These are phyloP conservation scores for Passerculus sandwichensis DNA, from an alignment of 2,797 vertebrate genomes.

Conservation along the genomic window DNA sequence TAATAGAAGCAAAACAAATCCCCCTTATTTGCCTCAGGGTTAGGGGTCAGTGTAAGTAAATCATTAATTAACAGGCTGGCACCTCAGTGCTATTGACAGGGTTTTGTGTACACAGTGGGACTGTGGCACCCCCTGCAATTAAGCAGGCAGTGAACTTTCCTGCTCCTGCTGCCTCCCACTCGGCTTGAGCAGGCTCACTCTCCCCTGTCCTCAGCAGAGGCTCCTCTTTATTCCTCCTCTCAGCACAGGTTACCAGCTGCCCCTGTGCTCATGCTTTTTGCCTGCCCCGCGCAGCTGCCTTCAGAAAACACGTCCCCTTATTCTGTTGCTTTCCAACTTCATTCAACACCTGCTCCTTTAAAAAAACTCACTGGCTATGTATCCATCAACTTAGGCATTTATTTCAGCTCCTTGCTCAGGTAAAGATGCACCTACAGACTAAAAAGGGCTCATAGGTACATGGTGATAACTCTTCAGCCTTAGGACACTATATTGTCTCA, in stretches of 20 bases:
- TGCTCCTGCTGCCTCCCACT: background rate
- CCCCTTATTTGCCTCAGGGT: conserved; percentile 79
- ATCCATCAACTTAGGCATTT: background rate
- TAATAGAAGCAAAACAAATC: conserved; percentile 79
- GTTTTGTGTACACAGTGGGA: conserved; percentile 76
- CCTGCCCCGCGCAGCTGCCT: background rate
- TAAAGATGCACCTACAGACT: background rate
- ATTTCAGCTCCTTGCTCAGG: background rate
- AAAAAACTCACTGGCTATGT: background rate
- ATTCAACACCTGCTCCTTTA: background rate
- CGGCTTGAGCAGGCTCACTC: background rate
- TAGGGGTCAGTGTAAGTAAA: conserved; percentile 80
- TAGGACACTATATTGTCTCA: background rate
- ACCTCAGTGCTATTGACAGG: conserved; percentile 77
- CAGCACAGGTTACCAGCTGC: background rate
- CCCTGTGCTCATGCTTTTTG: fast-evolving
- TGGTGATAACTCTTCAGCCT: background rate
- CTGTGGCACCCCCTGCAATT: conserved; percentile 72
- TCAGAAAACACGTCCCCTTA: background rate
- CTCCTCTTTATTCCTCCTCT: background rate
- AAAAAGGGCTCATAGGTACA: background rate
- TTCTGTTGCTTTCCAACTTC: background rate
- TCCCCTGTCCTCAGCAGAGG: background rate
- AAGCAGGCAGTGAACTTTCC: conserved; percentile 66
- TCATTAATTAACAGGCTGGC: conserved; percentile 81